A percentile compares a stretch with the other conserved stretches of the same genome.
These are phyloP conservation scores for Tenebrosternarchus preto DNA, from an alignment of 2,113 vertebrate species.

Conservation along the genomic window DNA sequence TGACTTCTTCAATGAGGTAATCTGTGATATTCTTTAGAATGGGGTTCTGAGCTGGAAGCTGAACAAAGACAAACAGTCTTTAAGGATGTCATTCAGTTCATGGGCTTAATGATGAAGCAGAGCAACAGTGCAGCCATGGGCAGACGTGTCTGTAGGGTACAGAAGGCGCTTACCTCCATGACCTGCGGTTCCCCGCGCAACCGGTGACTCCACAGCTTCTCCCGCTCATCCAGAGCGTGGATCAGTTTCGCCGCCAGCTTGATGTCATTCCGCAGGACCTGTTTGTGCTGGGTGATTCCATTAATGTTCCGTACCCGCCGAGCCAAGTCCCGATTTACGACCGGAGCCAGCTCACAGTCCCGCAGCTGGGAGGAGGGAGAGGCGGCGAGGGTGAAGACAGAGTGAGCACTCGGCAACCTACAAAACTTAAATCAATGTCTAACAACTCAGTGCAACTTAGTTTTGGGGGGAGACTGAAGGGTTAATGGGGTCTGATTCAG, in stretches of 20 bases:
- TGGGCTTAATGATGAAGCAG: too few species aligned
- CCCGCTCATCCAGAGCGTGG: conserved; percentile 85
- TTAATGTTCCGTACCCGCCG: conserved; percentile 86
- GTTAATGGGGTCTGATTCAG: too few species aligned
- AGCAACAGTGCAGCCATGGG: too few species aligned
- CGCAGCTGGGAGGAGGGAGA: conserved; percentile 72
- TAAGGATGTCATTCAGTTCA: neutral
- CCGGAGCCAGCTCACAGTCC: conserved; percentile 89
- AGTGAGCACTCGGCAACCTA: too few species aligned
- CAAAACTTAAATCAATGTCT: too few species aligned
- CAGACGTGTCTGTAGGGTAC: neutral
- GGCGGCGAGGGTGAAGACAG: too few species aligned
- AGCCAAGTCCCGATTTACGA: conserved; percentile 86
- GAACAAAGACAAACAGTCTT: neutral
- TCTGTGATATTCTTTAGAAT: conserved; percentile 92
- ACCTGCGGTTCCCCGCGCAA: conserved; percentile 67
- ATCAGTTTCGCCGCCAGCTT: conserved; percentile 89
- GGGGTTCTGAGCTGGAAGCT: conserved; percentile 86
- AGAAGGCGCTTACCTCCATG: conserved; percentile 59
- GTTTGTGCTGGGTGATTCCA: conserved; percentile 89
- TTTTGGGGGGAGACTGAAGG: too few species aligned
- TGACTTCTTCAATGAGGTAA: conserved; percentile 94
- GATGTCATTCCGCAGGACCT: conserved; percentile 89
- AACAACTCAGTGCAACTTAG: too few species aligned
- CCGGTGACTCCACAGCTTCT: conserved; percentile 79